phyloP scores from a whole-genome alignment of 1,140 invertebrate species.

The Tetragnatha versicolor region DNA sequence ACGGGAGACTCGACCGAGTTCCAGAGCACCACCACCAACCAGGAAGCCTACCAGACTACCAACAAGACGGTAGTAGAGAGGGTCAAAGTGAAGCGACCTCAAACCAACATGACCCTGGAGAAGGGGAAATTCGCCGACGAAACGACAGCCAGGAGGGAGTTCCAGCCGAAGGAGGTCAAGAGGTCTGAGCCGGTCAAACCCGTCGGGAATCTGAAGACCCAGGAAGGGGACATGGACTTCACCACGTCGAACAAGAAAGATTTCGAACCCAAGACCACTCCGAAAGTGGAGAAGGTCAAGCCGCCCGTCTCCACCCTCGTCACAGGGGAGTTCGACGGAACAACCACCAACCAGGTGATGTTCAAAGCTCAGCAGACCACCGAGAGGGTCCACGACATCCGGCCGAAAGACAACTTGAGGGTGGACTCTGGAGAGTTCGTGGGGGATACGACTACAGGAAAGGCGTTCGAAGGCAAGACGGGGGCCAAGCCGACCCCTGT shows the following conservation, averaged over 20 bases:
- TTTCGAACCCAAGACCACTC: constrained; percentile 5
- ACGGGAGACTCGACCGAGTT: constrained; percentile 18
- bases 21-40: constrained; percentile 36
- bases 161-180: constrained; percentile 62
- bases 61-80: constrained; percentile 12
- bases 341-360: constrained; percentile 44
- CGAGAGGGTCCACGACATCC: constrained; percentile 17
- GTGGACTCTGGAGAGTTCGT: constrained; percentile 22
- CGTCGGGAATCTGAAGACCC: constrained; percentile 12
- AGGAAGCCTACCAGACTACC: constrained; percentile 1
- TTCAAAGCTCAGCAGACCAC: constrained; percentile 11
- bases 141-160: constrained; percentile 64
- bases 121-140: constrained; percentile 61
- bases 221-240: constrained; percentile 49
- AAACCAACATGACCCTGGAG: constrained; percentile 31
- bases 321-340: constrained; percentile 44
- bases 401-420: constrained; percentile 29
- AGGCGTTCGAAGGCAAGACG: constrained; percentile 59
- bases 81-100: constrained; percentile 31
- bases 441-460: constrained; percentile 56
- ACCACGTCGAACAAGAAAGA: constrained; percentile 39
- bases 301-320: constrained; percentile 16
- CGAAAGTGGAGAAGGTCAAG: constrained; percentile 1
- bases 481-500: neutral
- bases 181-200: constrained; percentile 54